phyloP scores from a whole-genome alignment of 2,888 invertebrate genomes.

The Meiosimyza platycephala region DNA sequence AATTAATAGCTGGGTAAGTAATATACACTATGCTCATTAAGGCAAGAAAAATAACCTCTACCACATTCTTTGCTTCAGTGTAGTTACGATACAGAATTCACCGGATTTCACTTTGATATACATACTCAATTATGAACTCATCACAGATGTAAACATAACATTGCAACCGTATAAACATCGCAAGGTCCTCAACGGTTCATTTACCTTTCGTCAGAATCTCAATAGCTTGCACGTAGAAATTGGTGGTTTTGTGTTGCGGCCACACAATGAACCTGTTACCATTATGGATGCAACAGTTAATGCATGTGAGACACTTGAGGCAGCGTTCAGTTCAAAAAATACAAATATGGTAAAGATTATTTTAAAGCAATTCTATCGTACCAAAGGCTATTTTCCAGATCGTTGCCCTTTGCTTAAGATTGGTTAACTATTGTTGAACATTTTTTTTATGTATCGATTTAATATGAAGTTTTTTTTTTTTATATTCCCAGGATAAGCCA shows the following conservation, averaged over 20 bases:
- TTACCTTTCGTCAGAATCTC: not conserved
- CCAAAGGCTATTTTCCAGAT: conserved; percentile 10
- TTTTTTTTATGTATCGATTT: no score
- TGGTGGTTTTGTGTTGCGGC: not conserved
- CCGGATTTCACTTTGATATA: conserved; percentile 6
- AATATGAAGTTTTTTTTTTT: not conserved
- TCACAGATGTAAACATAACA: not conserved
- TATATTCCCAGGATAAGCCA: conserved; percentile 15
- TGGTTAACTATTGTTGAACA: not conserved
- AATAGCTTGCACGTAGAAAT: conserved; percentile 4
- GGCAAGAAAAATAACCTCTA: conserved; percentile 1
- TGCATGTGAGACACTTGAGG: conserved; percentile 21
- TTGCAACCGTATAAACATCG: conserved; percentile 8
- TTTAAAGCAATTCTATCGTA: conserved; percentile 3
- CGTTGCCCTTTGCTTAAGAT: conserved; percentile 27
- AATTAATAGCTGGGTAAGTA: not conserved
- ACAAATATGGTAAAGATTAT: conserved; percentile 5
- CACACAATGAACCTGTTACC: not conserved
- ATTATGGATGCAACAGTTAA: conserved; percentile 19
- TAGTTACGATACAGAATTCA: conserved; percentile 9
- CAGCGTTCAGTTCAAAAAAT: not conserved
- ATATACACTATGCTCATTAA: not conserved
- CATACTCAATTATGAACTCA: not conserved
- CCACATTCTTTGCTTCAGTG: conserved; percentile 13
- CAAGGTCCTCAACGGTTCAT: conserved; percentile 12